Percentiles rank a stretch among this genome's conserved stretches.
Evolutionary conservation across 92 coral and sea anemone species (phyloP).

Genomic region (Hydrozoanthus gracilis): DNA sequence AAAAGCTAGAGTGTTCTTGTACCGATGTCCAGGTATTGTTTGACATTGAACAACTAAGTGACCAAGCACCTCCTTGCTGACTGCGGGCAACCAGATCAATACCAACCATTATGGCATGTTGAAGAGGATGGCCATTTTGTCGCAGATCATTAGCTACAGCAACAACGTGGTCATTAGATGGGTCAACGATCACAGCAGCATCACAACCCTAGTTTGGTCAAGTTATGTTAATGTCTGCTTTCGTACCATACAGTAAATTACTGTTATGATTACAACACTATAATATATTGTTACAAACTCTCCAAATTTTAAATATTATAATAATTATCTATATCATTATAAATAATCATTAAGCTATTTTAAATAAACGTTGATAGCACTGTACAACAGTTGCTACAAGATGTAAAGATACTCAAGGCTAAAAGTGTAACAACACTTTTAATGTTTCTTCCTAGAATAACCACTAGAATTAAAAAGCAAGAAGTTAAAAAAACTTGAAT

Average conservation of each 20-base stretch:
- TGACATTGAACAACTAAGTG: slow-evolving; percentile 51
- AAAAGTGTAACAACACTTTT: no score
- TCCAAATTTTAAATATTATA: no score
- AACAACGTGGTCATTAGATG: slow-evolving; percentile 65
- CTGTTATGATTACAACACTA: no score
- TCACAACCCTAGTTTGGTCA: slow-evolving; percentile 64
- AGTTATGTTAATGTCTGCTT: neutral
- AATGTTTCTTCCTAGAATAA: no score
- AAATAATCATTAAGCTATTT: no score
- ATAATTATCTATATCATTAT: no score
- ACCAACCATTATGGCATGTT: slow-evolving; percentile 93
- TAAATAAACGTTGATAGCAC: no score
- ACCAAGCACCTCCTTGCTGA: slow-evolving; percentile 92
- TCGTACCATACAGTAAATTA: neutral
- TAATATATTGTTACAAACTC: no score
- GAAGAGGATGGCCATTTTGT: slow-evolving; percentile 83
- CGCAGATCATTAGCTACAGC: slow-evolving; percentile 82
- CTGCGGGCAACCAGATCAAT: slow-evolving; percentile 91
- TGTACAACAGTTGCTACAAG: no score
- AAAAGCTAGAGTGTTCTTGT: neutral
- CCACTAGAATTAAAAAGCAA: no score
- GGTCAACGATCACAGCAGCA: slow-evolving; percentile 88
- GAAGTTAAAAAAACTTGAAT: no score
- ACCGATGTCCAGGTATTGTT: slow-evolving; percentile 63
- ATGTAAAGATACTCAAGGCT: no score